Percentiles rank a stretch among this genome's conserved stretches.
Conservation (phyloP, 1,140 invertebrate genomes). For the Microplitis mediator region DNA sequence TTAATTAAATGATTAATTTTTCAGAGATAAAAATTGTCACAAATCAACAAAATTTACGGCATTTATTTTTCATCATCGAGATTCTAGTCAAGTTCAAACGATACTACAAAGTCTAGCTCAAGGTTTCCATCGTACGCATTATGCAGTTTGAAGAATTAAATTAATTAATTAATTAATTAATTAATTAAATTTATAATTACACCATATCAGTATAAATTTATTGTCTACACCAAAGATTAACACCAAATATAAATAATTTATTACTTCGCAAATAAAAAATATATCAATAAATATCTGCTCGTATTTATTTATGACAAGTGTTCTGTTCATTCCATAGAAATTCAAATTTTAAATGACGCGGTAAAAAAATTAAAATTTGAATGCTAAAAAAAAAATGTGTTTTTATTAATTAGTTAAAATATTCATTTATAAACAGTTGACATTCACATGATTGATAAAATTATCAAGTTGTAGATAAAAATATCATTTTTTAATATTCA, state of each 20-base stretch:
- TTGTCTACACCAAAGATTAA: too few species aligned
- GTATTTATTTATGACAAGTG: too few species aligned
- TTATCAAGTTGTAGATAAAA: not conserved
- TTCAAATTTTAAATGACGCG: too few species aligned
- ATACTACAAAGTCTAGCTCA: constrained; percentile 60
- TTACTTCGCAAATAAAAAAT: not conserved
- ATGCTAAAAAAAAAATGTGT: not conserved
- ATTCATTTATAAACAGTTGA: not conserved
- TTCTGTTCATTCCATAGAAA: too few species aligned
- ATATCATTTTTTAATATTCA: not conserved
- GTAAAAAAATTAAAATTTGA: too few species aligned
- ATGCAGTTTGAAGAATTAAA: constrained; percentile 51
- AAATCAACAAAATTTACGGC: constrained; percentile 65
- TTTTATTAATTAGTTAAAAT: not conserved
- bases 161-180: not conserved
- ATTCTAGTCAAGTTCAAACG: constrained; percentile 58
- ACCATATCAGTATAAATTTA: too few species aligned
- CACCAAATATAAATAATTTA: too few species aligned
- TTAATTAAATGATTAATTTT: constrained; percentile 40
- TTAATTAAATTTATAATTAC: too few species aligned
- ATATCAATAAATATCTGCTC: too few species aligned
- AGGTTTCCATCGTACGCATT: constrained; percentile 59
- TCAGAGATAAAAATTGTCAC: constrained; percentile 66
- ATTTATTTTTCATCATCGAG: constrained; percentile 63
- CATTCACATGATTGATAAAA: not conserved